Base-by-base conservation (phyloP, 2,888 invertebrate species). In the Mythimna pallens region DNA sequence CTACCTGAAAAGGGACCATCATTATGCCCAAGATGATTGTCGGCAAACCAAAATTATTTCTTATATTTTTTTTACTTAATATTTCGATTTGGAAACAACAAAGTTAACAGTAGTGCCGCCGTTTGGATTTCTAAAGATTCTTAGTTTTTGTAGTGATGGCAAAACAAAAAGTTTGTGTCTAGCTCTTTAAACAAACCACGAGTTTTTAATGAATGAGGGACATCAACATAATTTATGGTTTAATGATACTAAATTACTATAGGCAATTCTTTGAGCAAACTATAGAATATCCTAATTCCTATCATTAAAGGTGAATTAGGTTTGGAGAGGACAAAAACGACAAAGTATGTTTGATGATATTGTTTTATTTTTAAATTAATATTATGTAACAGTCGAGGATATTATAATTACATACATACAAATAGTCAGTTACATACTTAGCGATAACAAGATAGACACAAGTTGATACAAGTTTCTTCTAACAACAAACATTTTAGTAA, bases 1-100 rank as follows among this genome's bases (percentile, higher is more conserved):
- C 94, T 96, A 96, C 96, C 96, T 96, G 96, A 91, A 93, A 93
- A 93, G 92, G 95, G 95, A 92, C 93, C 93, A 90, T 95, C 94
- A 95, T 95, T 95, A 96, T 93, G 90, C 89, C 86, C 85, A 88
- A 89, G 89, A 94, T 95, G 94, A 95, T 94, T 95, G 96, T 95
- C 95, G 95, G 95, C 94, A 87, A 91, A 89, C 91, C 93, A 87
- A 94, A 93, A 94, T 94, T 89, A 94, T 94, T 93, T 93, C 89
- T 88, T 88, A 88, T 88, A 47, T 88, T 90, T 93, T 94, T 89
- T 92, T 92, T 92, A 92, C 89, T 92, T 89, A 89, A 92, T 92
- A 92, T 89, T 90, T 88, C 86, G 83, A 88, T 89, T 87, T 88
- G 84, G 88, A 93, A 93, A 94, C 93, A 94, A 94, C 90, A 81